Conservation (phyloP, 2,113 vertebrate genomes). For the Cyanoderma ruficeps region DNA sequence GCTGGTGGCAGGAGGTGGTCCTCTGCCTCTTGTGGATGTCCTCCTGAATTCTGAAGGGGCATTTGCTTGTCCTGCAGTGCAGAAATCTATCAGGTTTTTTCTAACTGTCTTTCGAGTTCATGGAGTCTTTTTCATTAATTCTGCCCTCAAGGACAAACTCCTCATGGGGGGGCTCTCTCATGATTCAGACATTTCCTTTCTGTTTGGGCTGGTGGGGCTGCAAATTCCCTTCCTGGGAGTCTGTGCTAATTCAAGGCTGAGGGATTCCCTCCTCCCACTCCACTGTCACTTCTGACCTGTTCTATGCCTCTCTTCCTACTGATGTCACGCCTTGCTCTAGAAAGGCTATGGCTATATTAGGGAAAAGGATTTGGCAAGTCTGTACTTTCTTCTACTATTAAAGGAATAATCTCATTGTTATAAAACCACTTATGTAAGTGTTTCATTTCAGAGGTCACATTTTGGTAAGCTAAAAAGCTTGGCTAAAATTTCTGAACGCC, state of each 20-base stretch:
- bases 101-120: not conserved
- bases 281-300: not conserved
- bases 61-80: not conserved
- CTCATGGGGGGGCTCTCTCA: not conserved
- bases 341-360: not conserved
- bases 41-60: not conserved
- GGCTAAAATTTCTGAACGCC: conserved; percentile 15
- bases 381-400: not conserved
- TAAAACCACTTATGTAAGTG: conserved; percentile 36
- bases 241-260: not conserved
- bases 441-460: conserved; percentile 32
- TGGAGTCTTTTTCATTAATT: not conserved
- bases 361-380: not conserved
- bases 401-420: conserved; percentile 26
- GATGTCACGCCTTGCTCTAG: not conserved
- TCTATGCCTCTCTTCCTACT: not conserved
- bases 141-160: not conserved
- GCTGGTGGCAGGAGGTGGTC: not conserved
- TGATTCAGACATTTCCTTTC: not conserved
- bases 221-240: not conserved
- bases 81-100: not conserved
- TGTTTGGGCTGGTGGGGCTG: not conserved
- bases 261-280: not conserved
- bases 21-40: not conserved
- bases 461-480: not conserved